Base-by-base conservation (phyloP, 2,797 vertebrate species). In the Chaenodraco wilsoni region DNA sequence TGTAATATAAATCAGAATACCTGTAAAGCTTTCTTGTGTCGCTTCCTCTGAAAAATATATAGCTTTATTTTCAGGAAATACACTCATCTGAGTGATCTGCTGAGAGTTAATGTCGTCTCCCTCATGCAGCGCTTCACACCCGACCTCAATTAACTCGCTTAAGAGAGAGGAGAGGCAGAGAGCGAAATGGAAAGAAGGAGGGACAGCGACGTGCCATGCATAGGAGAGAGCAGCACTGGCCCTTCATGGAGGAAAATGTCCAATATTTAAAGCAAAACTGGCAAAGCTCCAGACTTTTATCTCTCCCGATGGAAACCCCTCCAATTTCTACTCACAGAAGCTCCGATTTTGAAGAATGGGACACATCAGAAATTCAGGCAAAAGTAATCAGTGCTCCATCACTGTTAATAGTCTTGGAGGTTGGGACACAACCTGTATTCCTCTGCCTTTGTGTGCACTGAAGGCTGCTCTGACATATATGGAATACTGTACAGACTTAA, bases 1-100 rank as follows among this genome's bases (percentile, higher is more conserved):
- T 88, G 68, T 83, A 87, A 90, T 88, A 63, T 46, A 84, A 87
- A 84, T 90, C 82, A 70, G 84, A 89, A 85, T 76, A 84, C 73
- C 54, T 70, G 72, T 58, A 74, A 84, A 87, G 50, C 64, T 31
- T 57, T 61, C 61, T 33, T 81, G 37, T 74, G 57, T 65, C 46
- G 12, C 55, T 69, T 41, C 17, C 52, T 70, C 67, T 75, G n/a
- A 12, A 54, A 59, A 78, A 70, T 56, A 27, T 27, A 27, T 3
- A n/a, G 1, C 12, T 65, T 46, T 62, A n/a, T 65, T 68, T 78
- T 67, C 27, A 67, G 58, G 59, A 56, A 65, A 69, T 66, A 54
- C 56, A 69, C 83, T 72, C 4, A 27, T 77, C 62, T 83, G 63
- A 68, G 41, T 79, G 65, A 81, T 76, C 82, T 85, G 82, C 78